Percentiles rank a stretch among this genome's conserved stretches.
These are phyloP conservation scores for Agrochola litura DNA, from an alignment of 2,888 invertebrate species.

Conservation along the genomic window DNA sequence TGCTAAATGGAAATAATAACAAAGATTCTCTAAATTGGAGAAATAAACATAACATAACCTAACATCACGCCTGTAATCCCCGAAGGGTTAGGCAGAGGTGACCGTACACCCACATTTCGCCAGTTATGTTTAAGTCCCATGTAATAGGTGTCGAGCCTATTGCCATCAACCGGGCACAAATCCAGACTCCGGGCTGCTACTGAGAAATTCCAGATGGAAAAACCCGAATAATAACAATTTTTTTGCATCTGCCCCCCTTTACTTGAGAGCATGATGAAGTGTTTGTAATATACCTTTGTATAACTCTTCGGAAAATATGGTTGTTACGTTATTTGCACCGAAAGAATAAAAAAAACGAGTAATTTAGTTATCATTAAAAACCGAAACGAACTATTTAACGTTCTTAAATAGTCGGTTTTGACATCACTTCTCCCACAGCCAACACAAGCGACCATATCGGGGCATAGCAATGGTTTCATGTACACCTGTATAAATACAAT, in stretches of 20 bases:
- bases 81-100: too few relatives aligned
- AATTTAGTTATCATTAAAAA: background rate
- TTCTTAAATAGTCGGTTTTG: background rate
- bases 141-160: too few relatives aligned
- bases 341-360: background rate
- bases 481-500: conserved; percentile 70
- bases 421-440: conserved; percentile 27
- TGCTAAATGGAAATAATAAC: background rate
- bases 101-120: too few relatives aligned
- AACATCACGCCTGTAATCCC: too few relatives aligned
- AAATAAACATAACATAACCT: too few relatives aligned
- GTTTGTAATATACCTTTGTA: background rate
- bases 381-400: background rate
- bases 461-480: conserved; percentile 49
- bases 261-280: background rate
- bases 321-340: background rate
- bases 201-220: too few relatives aligned
- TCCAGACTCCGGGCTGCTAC: too few relatives aligned
- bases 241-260: background rate
- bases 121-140: too few relatives aligned
- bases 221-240: too few relatives aligned
- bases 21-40: background rate
- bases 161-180: too few relatives aligned
- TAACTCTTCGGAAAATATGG: background rate
- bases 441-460: conserved; percentile 50